Conservation (phyloP, 1,140 invertebrate genomes). For the Drosophila micromelanica region DNA sequence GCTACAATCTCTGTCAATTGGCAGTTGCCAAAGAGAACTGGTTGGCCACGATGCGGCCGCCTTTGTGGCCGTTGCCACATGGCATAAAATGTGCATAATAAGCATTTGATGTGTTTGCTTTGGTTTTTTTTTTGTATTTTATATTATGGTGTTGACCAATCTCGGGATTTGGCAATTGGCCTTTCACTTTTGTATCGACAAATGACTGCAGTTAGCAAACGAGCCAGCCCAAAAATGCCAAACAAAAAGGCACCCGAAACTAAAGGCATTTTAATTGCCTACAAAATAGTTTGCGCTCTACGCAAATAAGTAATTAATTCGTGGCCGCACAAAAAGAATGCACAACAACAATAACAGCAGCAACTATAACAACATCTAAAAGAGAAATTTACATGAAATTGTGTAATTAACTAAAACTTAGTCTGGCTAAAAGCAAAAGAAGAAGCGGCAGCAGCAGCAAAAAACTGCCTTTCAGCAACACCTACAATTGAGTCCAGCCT, state of each 20-base stretch:
- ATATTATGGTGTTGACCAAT: slow-evolving; percentile 60
- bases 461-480: slow-evolving; percentile 61
- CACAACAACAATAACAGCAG: slow-evolving; percentile 33
- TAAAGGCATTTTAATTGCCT: slow-evolving; percentile 78
- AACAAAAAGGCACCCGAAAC: slow-evolving; percentile 38
- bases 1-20: slow-evolving; percentile 10
- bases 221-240: slow-evolving; percentile 1
- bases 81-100: slow-evolving; percentile 70
- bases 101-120: slow-evolving; percentile 66
- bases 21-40: slow-evolving; percentile 46
- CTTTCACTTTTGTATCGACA: slow-evolving; percentile 74
- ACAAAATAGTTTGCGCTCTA: slow-evolving; percentile 67
- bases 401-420: slow-evolving; percentile 71
- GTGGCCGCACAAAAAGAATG: slow-evolving; percentile 69
- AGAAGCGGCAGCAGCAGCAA: slow-evolving; percentile 20
- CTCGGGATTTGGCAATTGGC: slow-evolving; percentile 73
- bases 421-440: slow-evolving; percentile 37
- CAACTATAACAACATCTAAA: slow-evolving; percentile 36
- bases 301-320: slow-evolving; percentile 80
- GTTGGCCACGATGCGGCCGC: slow-evolving; percentile 33
- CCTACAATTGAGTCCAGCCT: slow-evolving; percentile 54
- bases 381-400: slow-evolving; percentile 82
- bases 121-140: slow-evolving; percentile 43
- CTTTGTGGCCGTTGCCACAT: slow-evolving; percentile 52
- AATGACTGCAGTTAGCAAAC: slow-evolving; percentile 61